Evolutionary conservation across 2,797 vertebrate species (phyloP).

Genomic region (Sebastes umbrosus): DNA sequence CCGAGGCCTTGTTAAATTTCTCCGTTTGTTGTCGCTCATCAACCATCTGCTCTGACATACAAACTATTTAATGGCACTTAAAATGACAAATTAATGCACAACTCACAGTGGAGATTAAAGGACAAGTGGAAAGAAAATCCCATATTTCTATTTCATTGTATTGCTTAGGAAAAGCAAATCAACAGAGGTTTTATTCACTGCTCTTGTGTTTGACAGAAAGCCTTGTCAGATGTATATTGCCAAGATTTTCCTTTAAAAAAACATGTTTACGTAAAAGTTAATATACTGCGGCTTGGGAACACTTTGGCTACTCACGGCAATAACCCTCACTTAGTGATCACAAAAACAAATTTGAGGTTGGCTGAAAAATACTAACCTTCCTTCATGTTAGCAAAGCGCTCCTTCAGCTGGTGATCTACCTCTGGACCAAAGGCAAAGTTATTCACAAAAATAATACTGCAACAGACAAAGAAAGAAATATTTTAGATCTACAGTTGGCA

Average conservation of each 20-base stretch:
- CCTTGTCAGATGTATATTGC: background rate
- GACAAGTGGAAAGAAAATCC: background rate
- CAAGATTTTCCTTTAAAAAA: too few relatives aligned
- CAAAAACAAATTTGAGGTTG: background rate
- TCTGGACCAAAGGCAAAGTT: conserved; percentile 99
- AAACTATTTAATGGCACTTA: background rate
- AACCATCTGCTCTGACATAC: background rate
- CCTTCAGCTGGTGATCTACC: conserved; percentile 99
- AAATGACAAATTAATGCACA: background rate
- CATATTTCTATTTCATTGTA: background rate
- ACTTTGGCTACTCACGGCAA: background rate
- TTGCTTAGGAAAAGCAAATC: background rate
- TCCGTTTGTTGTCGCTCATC: background rate
- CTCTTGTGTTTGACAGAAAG: background rate
- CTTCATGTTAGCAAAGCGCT: conserved; percentile 99
- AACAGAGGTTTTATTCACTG: background rate
- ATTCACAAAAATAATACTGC: conserved; percentile 99
- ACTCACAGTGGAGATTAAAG: background rate
- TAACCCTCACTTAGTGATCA: background rate
- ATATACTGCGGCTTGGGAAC: background rate
- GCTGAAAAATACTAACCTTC: conserved; percentile 88
- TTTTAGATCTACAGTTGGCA: conserved; percentile 18
- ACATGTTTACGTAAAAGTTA: background rate
- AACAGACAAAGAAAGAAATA: conserved; percentile 58
- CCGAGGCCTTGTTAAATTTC: background rate